phyloP scores from a whole-genome alignment of 2,113 vertebrate species.

The Cygnus atratus region DNA sequence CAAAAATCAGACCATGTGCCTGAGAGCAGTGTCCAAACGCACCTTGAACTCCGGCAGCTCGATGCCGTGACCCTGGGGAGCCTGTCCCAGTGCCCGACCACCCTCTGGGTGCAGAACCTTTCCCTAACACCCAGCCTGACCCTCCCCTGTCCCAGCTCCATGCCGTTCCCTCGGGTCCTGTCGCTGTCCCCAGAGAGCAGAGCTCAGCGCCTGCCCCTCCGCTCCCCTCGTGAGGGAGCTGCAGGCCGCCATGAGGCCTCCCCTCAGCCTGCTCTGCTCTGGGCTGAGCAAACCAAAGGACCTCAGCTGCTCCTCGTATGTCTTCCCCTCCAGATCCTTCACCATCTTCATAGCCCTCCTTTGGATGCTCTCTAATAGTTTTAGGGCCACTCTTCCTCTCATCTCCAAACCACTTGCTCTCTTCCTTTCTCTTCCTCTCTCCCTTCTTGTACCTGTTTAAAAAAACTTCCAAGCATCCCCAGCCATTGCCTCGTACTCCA shows the following conservation, averaged over 20 bases:
- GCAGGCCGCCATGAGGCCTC: not conserved
- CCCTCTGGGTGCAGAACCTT: not conserved
- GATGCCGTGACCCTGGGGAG: not conserved
- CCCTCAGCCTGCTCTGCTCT: not conserved
- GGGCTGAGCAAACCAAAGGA: not conserved
- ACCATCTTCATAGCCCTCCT: not conserved
- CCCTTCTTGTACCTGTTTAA: not conserved
- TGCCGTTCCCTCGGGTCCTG: not conserved
- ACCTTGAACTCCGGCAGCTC: not conserved
- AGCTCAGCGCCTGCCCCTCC: not conserved
- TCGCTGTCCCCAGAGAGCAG: not conserved
- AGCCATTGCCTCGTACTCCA: not conserved
- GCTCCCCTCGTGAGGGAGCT: not conserved
- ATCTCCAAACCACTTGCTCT: accelerated
- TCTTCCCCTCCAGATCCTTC: not conserved
- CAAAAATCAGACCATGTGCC: not conserved
- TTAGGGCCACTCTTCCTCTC: not conserved
- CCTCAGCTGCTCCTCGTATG: not conserved
- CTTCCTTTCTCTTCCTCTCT: not conserved
- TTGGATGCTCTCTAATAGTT: not conserved
- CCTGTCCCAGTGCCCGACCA: not conserved
- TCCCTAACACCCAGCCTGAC: not conserved
- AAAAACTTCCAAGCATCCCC: not conserved
- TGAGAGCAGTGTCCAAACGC: not conserved
- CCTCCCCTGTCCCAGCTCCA: not conserved